phyloP scores from a whole-genome alignment of 2,797 vertebrate species.

The Hypotaenidia okinawae region DNA sequence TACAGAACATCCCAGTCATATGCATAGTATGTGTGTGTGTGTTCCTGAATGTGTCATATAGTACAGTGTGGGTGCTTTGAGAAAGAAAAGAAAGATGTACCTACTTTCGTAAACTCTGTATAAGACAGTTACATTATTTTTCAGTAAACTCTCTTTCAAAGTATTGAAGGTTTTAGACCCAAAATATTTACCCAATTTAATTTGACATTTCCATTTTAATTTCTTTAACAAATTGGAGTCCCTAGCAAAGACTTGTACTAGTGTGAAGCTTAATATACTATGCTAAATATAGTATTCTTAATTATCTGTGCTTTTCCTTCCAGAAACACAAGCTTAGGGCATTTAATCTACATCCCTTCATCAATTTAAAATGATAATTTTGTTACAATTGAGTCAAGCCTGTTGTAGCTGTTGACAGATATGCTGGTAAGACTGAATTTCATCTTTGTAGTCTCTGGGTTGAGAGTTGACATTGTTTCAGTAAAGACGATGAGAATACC shows the following conservation, averaged over 20 bases:
- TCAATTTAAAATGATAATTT: slow-evolving; percentile 6
- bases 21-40: not conserved
- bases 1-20: not conserved
- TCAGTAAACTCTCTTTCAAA: not conserved
- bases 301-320: not conserved
- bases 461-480: not conserved
- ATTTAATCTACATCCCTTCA: not conserved
- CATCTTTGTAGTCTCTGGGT: not conserved
- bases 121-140: not conserved
- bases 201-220: not conserved
- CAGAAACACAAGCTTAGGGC: not conserved
- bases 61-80: not conserved
- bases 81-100: not conserved
- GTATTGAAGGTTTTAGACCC: not conserved
- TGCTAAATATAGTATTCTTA: not conserved
- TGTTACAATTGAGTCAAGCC: not conserved
- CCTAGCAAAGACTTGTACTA: not conserved
- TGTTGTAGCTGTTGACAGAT: not conserved
- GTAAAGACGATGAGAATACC: not conserved
- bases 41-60: not conserved
- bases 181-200: not conserved
- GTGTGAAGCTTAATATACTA: not conserved
- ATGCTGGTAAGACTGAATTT: not conserved
- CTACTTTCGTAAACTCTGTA: not conserved
- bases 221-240: not conserved